Percentiles rank a stretch among this genome's conserved stretches.
Evolutionary conservation across 2,113 vertebrate genomes (phyloP).

Genomic region (Bagarius yarrelli): DNA sequence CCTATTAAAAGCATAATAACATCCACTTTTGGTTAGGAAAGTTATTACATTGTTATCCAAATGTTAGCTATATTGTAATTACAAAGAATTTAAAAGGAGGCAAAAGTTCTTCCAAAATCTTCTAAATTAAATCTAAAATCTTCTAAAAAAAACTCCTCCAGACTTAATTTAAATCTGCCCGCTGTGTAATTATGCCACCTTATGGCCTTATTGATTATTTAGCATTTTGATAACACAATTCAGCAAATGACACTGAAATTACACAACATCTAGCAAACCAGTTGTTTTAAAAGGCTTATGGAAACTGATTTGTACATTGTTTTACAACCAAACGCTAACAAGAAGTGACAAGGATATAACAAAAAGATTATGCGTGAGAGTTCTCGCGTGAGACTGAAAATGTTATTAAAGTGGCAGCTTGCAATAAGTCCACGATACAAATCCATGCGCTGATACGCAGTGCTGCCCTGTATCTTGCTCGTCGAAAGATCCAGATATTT

Average conservation of each 20-base stretch:
- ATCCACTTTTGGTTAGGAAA: not conserved
- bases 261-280: not conserved
- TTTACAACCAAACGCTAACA: not conserved
- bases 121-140: too few relatives aligned
- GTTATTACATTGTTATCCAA: not conserved
- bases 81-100: not conserved
- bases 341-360: too few relatives aligned
- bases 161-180: not conserved
- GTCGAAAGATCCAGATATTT: too few relatives aligned
- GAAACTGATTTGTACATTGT: not conserved
- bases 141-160: not conserved
- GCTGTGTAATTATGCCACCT: not conserved
- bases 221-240: not conserved
- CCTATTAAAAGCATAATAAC: not conserved
- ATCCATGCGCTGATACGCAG: too few relatives aligned
- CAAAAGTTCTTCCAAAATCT: too few relatives aligned
- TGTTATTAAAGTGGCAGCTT: too few relatives aligned
- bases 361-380: too few relatives aligned
- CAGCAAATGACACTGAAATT: slow-evolving; percentile 5
- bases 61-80: not conserved
- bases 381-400: too few relatives aligned
- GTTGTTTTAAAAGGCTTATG: not conserved
- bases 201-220: not conserved
- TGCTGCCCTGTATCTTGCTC: too few relatives aligned
- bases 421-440: too few relatives aligned